Base-by-base conservation (phyloP, 2,888 invertebrate species). In the Pheosia gnoma region DNA sequence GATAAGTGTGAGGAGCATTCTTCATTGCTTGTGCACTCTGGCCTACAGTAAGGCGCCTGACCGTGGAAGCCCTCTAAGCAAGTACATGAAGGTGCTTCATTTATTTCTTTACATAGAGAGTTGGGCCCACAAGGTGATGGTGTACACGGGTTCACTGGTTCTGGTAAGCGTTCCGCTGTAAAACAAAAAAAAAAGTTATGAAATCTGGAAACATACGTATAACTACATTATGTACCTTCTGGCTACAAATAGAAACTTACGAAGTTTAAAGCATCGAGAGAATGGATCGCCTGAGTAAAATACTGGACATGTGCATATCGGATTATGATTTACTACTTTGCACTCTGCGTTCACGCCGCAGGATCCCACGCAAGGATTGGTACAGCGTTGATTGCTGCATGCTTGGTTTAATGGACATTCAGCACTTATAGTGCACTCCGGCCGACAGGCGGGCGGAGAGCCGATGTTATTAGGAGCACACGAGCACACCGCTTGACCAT, bases 81-180 rank as follows among this genome's bases (percentile, higher is more conserved):
- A 47, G 96, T 96, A 79, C 97, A 97, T 0, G 96, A 95, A 4
- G 97, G 96, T 8, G 95, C 94, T 69, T 95, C 95, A 67, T 96
- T 96, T 10, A 95, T 85, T 62, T 95, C 94, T 83, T 94, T 95
- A 80, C 97, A 97, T 74, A 96, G 94, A 0, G 97, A 95, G 80
- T 96, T 96, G 0, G 96, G 96, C 10, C 97, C 97, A 81, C 97
- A 97, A 4, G 97, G 97, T 54, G 96, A 96, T 57, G 97, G 96
- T 61, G 94, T 94, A 77, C 97, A 97, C 3, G 96, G 96, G 77
- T 96, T 95, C 63, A 93, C 84, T 41, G 91, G 88, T 59, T 92
- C 85, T 62, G 93, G 88, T 66, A 90, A 78, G 61, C 88, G 90
- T 80, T 94, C 94, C 70, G 94, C 95, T 95, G 79, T 9, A 86